Percentiles rank a stretch among this genome's conserved stretches.
These are phyloP conservation scores for Romanogobio albipinnatus DNA, from an alignment of 2,113 vertebrate species.

Conservation along the genomic window DNA sequence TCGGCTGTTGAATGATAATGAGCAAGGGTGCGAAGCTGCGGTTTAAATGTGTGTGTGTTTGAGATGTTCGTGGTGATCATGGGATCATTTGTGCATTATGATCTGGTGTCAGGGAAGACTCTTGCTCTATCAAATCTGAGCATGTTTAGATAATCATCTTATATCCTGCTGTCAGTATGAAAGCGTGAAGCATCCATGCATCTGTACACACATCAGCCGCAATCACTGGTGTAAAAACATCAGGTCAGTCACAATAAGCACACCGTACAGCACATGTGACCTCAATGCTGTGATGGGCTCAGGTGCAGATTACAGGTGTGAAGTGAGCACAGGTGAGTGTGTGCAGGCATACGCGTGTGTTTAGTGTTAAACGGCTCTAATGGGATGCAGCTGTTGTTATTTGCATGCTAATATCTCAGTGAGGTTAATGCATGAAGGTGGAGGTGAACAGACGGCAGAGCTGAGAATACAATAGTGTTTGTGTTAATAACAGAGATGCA, in stretches of 20 bases:
- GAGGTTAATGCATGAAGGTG: background rate
- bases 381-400: background rate
- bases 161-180: background rate
- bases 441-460: too few relatives aligned
- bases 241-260: background rate
- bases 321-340: background rate
- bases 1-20: too few relatives aligned
- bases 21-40: too few relatives aligned
- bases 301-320: background rate
- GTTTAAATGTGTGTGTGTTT: too few relatives aligned
- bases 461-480: background rate
- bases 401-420: background rate
- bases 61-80: too few relatives aligned
- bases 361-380: background rate
- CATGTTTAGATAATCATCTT: background rate
- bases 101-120: too few relatives aligned
- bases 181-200: background rate
- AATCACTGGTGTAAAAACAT: background rate
- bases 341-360: background rate
- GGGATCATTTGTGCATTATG: too few relatives aligned
- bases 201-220: background rate
- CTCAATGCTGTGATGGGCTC: background rate
- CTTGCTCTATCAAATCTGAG: background rate
- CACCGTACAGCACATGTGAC: too few relatives aligned
- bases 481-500: background rate